Evolutionary conservation across 1,140 invertebrate species (phyloP), one percentile per base, ranked within the genome.

Genomic region (Hormaphis cornu): DNA sequence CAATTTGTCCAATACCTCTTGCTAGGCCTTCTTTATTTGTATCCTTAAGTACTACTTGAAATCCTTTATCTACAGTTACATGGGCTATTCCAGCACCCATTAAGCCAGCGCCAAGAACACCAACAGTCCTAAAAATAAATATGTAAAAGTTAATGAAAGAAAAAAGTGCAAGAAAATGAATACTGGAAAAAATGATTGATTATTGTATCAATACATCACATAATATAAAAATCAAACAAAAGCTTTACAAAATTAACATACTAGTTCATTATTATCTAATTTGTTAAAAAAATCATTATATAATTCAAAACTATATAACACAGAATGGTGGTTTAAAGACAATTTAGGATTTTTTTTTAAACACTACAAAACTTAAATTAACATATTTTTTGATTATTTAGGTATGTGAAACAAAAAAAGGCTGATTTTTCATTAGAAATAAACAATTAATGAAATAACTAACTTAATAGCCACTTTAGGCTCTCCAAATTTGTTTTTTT

Each of bases 61-160:
- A 92, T 18, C 93, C 93, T 79, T 99, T 99, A 76, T 98, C 94
- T 46, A 98, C 84, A 12, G 90, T 90, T 3, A 99, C 97, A 75
- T 98, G 93, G n/a, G 89, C 94, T 75, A 99, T 98, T 72, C 97
- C 97, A 48, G 95, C 94, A 44, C 95, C 95, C 95, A 98, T 98
- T 52, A 99, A 81, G 75, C 97, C 97, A 72, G 96, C 95, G 30
- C 97, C 97, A 46, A 99, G 80, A 4, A 99, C 88, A 53, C 87
- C 94, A 48, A 97, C 56, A 26, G 82, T 85, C 76, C 90, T 85
- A 50, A 73, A 75, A 76, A 71, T 74, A 69, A 18, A 53, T 70
- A 70, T 44, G 59, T 69, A 70, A 70, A 52, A 69, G 40, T 26
- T 69, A 50, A 9, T 9, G 8, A 52, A 18, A 9, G 8, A 18